Conservation (phyloP, 2,797 vertebrate genomes). For the Thamnophis elegans region DNA sequence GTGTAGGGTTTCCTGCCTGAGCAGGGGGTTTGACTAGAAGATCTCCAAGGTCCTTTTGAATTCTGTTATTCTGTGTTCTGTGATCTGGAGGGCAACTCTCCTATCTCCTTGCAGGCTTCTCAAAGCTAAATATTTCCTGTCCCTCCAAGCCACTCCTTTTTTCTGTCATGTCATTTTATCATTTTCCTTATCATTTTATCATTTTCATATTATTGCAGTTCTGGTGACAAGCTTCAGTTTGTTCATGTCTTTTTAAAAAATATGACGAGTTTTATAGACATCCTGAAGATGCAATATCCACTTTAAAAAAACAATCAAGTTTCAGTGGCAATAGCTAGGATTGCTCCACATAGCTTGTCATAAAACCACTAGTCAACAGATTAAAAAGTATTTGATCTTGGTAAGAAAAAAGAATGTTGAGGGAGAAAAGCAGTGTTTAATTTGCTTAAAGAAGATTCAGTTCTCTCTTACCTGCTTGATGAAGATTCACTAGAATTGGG, state of each 20-base stretch:
- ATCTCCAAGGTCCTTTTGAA: not conserved
- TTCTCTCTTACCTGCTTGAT: not conserved
- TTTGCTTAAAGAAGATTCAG: not conserved
- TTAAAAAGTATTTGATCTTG: not conserved
- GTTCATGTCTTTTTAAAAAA: not conserved
- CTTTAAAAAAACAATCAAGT: not conserved
- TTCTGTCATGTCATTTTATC: not conserved
- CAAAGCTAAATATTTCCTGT: not conserved
- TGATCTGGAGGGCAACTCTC: not conserved
- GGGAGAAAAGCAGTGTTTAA: not conserved
- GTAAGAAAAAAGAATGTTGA: not conserved
- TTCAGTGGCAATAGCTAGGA: not conserved
- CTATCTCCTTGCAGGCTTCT: not conserved
- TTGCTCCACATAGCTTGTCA: not conserved
- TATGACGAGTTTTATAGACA: not conserved
- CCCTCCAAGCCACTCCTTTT: not conserved
- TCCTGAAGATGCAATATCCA: not conserved
- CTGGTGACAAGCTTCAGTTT: not conserved
- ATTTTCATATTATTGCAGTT: not conserved
- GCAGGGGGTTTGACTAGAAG: not conserved
- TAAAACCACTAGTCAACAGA: not conserved
- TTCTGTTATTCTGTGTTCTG: not conserved
- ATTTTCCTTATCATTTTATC: too few relatives aligned
- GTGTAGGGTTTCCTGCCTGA: not conserved
- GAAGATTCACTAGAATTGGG: not conserved